Evolutionary conservation across 2,113 vertebrate genomes (phyloP).

Genomic region (Limanda limanda): DNA sequence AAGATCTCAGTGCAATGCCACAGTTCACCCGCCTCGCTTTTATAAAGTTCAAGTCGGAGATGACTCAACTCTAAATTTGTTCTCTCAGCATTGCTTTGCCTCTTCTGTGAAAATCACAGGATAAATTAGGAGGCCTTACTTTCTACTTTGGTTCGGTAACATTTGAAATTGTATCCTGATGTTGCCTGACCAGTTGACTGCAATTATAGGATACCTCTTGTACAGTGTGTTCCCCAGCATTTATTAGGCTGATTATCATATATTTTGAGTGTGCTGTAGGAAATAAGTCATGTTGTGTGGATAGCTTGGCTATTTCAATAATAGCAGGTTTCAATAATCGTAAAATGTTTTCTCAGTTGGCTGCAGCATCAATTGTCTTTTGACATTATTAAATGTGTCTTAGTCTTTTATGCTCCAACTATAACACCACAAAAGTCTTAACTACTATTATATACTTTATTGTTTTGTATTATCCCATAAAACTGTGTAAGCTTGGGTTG

Average conservation of each 20-base stretch:
- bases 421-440: neutral
- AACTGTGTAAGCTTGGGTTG: neutral
- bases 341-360: too few relatives aligned
- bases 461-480: neutral
- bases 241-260: neutral
- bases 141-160: neutral
- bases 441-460: neutral
- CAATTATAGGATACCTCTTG: neutral
- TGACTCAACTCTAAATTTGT: neutral
- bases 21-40: neutral
- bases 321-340: neutral
- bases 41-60: neutral
- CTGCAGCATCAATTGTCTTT: neutral
- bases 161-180: neutral
- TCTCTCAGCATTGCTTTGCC: neutral
- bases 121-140: constrained; percentile 3
- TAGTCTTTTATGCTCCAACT: neutral
- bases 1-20: constrained; percentile 1
- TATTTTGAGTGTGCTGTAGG: neutral
- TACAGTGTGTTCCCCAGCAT: neutral
- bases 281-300: neutral
- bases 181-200: neutral
- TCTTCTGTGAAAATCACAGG: neutral
- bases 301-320: neutral
- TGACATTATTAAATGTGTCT: too few relatives aligned